Conservation (phyloP, 2,888 invertebrate species). For the Agapostemon virescens region DNA sequence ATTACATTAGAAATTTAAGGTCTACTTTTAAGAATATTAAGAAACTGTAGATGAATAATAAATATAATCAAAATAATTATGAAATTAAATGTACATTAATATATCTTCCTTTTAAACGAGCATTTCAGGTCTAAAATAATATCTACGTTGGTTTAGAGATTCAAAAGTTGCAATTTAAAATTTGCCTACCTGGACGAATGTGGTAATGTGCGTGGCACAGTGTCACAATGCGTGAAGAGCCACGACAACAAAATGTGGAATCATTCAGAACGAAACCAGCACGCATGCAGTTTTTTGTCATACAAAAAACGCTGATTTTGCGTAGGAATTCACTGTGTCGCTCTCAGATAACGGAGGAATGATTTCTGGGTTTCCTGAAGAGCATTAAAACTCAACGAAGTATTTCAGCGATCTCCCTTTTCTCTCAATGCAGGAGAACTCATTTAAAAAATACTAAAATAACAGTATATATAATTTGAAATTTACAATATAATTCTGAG, state of each 20-base stretch:
- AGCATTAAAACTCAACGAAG: background rate
- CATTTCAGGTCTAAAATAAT: background rate
- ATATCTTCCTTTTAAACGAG: background rate
- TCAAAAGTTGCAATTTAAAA: background rate
- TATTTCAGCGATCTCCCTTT: background rate
- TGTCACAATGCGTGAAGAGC: constrained; percentile 15
- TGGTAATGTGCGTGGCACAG: constrained; percentile 5
- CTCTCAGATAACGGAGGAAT: background rate
- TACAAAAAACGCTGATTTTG: constrained; percentile 6
- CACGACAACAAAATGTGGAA: constrained; percentile 14
- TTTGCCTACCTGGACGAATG: constrained; percentile 6
- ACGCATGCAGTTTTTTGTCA: constrained; percentile 4
- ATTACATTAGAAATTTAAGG: too few relatives aligned
- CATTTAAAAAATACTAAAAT: background rate
- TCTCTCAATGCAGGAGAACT: background rate
- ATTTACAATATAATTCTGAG: too few relatives aligned
- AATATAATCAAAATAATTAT: too few relatives aligned
- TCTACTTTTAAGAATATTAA: background rate
- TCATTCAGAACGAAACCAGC: constrained; percentile 16
- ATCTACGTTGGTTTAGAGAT: background rate
- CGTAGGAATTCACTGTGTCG: background rate
- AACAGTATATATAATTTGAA: background rate
- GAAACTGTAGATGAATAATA: background rate
- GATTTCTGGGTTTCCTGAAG: background rate
- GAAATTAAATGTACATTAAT: background rate